Percentiles rank a stretch among this genome's conserved stretches.
phyloP scores from a whole-genome alignment of 2,888 invertebrate species.

The Cantharis nigra region DNA sequence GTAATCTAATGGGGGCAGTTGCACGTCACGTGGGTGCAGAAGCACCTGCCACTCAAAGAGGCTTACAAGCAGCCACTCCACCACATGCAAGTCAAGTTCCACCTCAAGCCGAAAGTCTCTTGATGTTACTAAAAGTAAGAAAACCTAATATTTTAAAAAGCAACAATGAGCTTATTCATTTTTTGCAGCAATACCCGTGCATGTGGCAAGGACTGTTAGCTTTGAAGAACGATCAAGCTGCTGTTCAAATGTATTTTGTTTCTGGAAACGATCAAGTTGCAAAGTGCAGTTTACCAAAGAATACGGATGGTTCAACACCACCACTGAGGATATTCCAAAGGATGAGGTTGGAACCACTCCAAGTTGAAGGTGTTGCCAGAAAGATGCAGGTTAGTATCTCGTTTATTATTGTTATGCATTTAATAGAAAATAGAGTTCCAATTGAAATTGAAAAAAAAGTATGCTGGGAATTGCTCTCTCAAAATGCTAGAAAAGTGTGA shows the following conservation, averaged over 20 bases:
- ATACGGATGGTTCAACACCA: constrained; percentile 81
- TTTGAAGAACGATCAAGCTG: constrained; percentile 94
- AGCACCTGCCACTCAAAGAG: constrained; percentile 59
- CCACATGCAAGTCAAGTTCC: constrained; percentile 80
- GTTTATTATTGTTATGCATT: constrained; percentile 11
- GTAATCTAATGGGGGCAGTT: constrained; percentile 53
- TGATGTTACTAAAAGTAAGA: constrained; percentile 74
- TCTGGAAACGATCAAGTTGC: constrained; percentile 92
- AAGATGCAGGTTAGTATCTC: constrained; percentile 83
- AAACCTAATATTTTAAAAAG: background rate
- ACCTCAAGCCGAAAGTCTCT: constrained; percentile 80
- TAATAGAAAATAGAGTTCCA: too few relatives aligned
- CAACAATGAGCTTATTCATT: constrained; percentile 22
- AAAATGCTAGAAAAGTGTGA: too few relatives aligned
- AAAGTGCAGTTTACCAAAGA: constrained; percentile 82
- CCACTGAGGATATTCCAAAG: constrained; percentile 93
- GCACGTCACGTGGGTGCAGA: constrained; percentile 57
- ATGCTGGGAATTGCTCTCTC: too few relatives aligned
- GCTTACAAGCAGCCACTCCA: constrained; percentile 63
- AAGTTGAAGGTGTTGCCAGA: constrained; percentile 93
- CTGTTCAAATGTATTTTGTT: constrained; percentile 98
- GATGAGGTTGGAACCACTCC: constrained; percentile 94
- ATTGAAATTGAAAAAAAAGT: too few relatives aligned
- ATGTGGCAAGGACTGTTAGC: constrained; percentile 98
- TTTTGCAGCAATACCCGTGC: constrained; percentile 84